phyloP scores from a whole-genome alignment of 2,888 invertebrate genomes.

The Belgica antarctica region DNA sequence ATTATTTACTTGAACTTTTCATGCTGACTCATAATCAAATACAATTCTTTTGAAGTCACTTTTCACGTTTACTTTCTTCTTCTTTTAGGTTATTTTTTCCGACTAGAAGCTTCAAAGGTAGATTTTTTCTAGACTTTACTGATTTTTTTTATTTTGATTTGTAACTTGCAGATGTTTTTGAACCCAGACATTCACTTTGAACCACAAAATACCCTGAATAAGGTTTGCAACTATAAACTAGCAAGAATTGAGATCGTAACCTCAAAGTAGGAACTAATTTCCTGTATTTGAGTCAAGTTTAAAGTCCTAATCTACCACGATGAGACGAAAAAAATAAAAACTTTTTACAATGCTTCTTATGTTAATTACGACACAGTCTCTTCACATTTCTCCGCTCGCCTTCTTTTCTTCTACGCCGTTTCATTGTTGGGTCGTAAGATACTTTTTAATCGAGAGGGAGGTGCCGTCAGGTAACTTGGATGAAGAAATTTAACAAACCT shows the following conservation, averaged over 20 bases:
- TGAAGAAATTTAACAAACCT: constrained; percentile 11
- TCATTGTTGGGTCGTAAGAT: neutral
- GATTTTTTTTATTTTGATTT: neutral
- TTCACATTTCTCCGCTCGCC: neutral
- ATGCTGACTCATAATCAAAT: constrained; percentile 17
- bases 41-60: neutral
- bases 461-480: neutral
- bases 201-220: too few species aligned
- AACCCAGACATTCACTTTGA: too few species aligned
- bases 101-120: too few species aligned
- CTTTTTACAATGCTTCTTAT: constrained; percentile 15
- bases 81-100: neutral
- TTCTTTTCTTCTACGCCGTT: neutral
- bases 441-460: neutral
- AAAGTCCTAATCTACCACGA: too few species aligned
- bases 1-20: constrained; percentile 12
- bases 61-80: constrained; percentile 15
- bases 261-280: too few species aligned
- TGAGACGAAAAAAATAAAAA: neutral
- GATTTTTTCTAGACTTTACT: constrained; percentile 21
- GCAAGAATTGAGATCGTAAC: too few species aligned
- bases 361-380: constrained; percentile 10
- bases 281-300: too few species aligned
- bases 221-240: too few species aligned
- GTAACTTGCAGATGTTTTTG: too few species aligned